Percentiles rank a stretch among this genome's conserved stretches.
These are phyloP conservation scores for Solen grandis DNA, from an alignment of 1,140 invertebrate species.

Conservation along the genomic window DNA sequence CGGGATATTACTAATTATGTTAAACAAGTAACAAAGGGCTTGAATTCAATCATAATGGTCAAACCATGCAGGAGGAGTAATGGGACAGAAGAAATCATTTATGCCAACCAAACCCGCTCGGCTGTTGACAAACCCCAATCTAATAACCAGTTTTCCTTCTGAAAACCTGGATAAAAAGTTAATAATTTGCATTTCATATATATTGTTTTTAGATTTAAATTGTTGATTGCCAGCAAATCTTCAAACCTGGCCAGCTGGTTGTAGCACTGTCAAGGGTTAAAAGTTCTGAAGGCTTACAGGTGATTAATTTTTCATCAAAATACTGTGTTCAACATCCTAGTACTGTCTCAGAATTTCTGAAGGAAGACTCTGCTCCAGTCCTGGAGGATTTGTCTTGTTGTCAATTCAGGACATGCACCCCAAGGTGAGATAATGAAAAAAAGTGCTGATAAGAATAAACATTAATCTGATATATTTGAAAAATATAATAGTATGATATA, in stretches of 20 bases:
- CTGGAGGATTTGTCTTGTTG: background rate
- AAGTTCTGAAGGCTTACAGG: background rate
- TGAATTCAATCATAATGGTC: no score
- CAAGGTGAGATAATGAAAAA: no score
- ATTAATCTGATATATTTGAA: no score
- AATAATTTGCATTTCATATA: no score
- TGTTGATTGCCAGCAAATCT: conserved; percentile 8
- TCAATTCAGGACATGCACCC: background rate
- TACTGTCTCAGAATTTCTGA: background rate
- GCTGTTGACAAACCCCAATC: background rate
- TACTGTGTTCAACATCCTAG: background rate
- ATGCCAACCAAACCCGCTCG: background rate
- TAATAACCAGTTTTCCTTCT: background rate
- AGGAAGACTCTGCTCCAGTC: background rate
- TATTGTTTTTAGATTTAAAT: background rate
- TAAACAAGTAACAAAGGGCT: no score
- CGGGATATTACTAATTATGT: no score
- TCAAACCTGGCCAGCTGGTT: conserved; percentile 13
- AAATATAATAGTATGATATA: no score
- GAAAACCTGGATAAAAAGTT: background rate
- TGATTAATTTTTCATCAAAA: background rate
- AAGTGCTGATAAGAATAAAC: no score
- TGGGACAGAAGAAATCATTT: background rate
- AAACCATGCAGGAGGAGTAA: no score
- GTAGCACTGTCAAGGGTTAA: background rate